Evolutionary conservation across 2,113 vertebrate genomes (phyloP).

Genomic region (Hippocampus zosterae): DNA sequence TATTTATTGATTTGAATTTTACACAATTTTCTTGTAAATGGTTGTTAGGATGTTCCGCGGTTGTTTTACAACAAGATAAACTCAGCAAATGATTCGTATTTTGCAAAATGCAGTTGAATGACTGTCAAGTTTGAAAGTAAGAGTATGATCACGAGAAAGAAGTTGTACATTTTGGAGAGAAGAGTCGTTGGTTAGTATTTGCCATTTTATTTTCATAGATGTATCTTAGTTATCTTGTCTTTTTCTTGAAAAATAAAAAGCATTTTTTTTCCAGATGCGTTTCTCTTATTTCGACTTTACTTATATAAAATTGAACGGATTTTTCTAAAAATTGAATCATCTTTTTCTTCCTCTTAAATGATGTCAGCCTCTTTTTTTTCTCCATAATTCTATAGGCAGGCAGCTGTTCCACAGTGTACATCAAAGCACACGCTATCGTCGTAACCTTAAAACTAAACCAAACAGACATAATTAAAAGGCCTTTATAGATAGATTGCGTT

Average conservation of each 20-base stretch:
- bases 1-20: constrained; percentile 15
- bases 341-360: constrained; percentile 6
- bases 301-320: not conserved
- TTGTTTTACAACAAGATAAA: constrained; percentile 38
- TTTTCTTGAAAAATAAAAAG: not conserved
- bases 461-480: constrained; percentile 65
- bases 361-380: constrained; percentile 9
- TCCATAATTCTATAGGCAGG: constrained; percentile 22
- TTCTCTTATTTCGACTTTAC: too few relatives aligned
- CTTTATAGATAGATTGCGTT: constrained; percentile 55
- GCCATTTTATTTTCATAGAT: too few relatives aligned
- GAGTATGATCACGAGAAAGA: not conserved
- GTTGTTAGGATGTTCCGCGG: constrained; percentile 31
- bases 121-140: constrained; percentile 12
- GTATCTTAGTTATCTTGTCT: too few relatives aligned
- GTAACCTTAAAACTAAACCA: constrained; percentile 59
- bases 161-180: not conserved
- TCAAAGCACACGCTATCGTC: constrained; percentile 45
- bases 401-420: constrained; percentile 33
- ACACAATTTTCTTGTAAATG: constrained; percentile 31
- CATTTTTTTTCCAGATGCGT: too few relatives aligned
- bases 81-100: constrained; percentile 27
- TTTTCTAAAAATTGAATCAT: constrained; percentile 20
- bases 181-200: too few relatives aligned
- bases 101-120: constrained; percentile 31